Evolutionary conservation across 2,888 invertebrate species (phyloP).

Genomic region (Himalopsyche kuldschensis): DNA sequence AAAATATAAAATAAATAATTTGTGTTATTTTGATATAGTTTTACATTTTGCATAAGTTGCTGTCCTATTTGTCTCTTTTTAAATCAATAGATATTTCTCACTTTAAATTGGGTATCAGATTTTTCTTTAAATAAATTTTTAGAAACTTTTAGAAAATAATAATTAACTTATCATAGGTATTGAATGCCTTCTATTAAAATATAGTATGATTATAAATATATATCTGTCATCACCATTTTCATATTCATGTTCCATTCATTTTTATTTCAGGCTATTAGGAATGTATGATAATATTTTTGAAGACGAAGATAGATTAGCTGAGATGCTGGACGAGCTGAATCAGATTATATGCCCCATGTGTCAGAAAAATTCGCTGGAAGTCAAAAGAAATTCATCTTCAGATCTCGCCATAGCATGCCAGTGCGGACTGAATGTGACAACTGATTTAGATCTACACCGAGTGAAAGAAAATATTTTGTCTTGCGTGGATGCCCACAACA

Average conservation of each 20-base stretch:
- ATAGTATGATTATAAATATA: neutral
- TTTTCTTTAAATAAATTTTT: too few relatives aligned
- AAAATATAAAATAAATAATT: too few relatives aligned
- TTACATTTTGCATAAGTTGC: too few relatives aligned
- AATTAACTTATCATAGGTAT: too few relatives aligned
- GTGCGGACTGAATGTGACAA: slow-evolving; percentile 44
- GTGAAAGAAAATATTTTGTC: slow-evolving; percentile 43
- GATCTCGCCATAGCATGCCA: slow-evolving; percentile 42
- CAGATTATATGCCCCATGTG: slow-evolving; percentile 50
- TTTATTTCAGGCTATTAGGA: slow-evolving; percentile 44
- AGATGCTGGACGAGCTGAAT: slow-evolving; percentile 41
- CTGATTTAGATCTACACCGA: slow-evolving; percentile 39
- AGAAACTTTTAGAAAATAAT: too few relatives aligned
- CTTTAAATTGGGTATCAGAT: too few relatives aligned
- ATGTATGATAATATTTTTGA: slow-evolving; percentile 44
- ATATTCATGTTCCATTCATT: neutral
- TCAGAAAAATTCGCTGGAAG: slow-evolving; percentile 42
- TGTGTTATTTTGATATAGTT: too few relatives aligned
- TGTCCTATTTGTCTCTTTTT: too few relatives aligned
- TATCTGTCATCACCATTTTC: neutral
- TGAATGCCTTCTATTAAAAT: too few relatives aligned
- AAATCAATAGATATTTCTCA: too few relatives aligned
- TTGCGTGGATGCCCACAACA: slow-evolving; percentile 38
- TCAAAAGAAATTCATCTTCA: slow-evolving; percentile 25
- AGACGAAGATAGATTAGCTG: slow-evolving; percentile 42